Evolutionary conservation across 2,888 invertebrate genomes (phyloP).

Genomic region (Caenorhabditis angaria): DNA sequence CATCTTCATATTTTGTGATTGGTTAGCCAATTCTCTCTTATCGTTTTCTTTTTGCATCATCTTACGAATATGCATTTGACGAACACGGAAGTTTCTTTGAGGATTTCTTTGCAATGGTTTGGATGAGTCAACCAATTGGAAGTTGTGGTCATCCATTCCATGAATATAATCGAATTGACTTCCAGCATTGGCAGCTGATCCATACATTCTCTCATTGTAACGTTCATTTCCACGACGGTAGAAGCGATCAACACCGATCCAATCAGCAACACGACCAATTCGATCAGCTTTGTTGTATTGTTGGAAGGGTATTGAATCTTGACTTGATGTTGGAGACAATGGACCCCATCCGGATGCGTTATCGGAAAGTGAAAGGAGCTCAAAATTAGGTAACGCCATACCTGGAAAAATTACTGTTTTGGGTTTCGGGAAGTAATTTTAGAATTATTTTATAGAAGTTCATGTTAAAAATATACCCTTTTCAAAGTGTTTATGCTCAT

Average conservation of each 20-base stretch:
- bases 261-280: conserved; percentile 93
- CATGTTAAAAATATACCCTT: background rate
- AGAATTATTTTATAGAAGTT: background rate
- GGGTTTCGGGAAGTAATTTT: background rate
- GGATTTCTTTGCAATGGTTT: conserved; percentile 68
- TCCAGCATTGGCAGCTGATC: conserved; percentile 76
- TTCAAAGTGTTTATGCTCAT: no score
- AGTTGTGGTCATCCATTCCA: conserved; percentile 97
- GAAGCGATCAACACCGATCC: conserved; percentile 85
- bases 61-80: conserved; percentile 63
- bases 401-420: conserved; percentile 15
- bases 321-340: conserved; percentile 74
- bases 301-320: conserved; percentile 96
- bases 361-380: conserved; percentile 36
- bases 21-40: conserved; percentile 69
- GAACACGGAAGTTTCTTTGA: conserved; percentile 61
- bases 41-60: conserved; percentile 69
- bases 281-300: conserved; percentile 96
- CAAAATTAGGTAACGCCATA: conserved; percentile 48
- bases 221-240: conserved; percentile 89
- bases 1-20: conserved; percentile 68
- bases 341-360: conserved; percentile 57
- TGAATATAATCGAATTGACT: conserved; percentile 98
- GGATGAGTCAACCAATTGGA: conserved; percentile 95
- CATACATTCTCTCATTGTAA: conserved; percentile 71